These are phyloP conservation scores for Protobothrops flavoviridis DNA, from an alignment of 2,113 vertebrate genomes.

Conservation along the genomic window DNA sequence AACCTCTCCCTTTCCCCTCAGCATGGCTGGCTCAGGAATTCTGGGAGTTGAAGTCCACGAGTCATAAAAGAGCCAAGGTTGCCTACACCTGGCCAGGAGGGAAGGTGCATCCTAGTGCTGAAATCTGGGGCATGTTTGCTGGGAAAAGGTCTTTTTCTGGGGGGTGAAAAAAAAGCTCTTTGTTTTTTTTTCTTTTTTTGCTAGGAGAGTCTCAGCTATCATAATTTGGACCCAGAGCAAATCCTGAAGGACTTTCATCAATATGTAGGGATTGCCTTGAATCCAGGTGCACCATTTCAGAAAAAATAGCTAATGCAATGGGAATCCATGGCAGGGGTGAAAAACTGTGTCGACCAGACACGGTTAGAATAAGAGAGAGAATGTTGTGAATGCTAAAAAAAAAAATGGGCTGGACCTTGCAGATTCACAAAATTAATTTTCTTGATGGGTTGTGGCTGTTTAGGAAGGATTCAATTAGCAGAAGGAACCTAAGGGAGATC, in stretches of 20 bases:
- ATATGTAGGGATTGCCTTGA: conserved; percentile 5
- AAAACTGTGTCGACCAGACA: not conserved
- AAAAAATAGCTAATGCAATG: not conserved
- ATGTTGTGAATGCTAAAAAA: not conserved
- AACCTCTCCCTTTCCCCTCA: too few relatives aligned
- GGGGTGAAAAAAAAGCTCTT: not conserved
- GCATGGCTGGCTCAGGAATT: too few relatives aligned
- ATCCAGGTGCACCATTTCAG: conserved; percentile 9
- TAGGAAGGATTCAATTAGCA: not conserved
- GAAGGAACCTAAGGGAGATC: not conserved
- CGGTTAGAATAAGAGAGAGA: not conserved
- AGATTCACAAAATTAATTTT: not conserved
- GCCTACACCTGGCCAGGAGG: not conserved
- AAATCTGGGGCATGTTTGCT: not conserved
- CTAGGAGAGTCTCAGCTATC: not conserved
- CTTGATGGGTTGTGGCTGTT: not conserved
- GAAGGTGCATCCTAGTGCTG: not conserved
- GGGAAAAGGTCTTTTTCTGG: not conserved
- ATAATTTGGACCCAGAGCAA: conserved; percentile 12
- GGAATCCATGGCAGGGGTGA: not conserved
- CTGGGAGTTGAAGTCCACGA: too few relatives aligned
- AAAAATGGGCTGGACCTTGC: not conserved
- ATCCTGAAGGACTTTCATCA: conserved; percentile 18
- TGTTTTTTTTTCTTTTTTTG: not conserved
- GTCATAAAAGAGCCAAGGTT: too few relatives aligned